Percentiles rank a stretch among this genome's conserved stretches.
Conservation (phyloP, 2,113 vertebrate species). For the Rhineura floridana region DNA sequence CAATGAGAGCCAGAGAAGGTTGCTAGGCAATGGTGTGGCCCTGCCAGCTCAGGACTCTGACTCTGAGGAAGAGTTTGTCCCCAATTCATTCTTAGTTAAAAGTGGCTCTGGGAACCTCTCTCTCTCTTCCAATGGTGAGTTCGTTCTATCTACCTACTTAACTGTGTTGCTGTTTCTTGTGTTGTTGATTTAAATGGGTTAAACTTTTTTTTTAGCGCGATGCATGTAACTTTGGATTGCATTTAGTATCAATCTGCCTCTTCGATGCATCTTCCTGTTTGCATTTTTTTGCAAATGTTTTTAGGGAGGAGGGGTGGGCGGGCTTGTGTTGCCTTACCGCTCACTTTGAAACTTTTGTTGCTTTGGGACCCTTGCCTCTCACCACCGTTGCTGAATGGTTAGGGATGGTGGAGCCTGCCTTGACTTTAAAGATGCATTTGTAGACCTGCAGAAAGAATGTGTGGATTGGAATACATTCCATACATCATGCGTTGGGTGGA, state of each 20-base stretch:
- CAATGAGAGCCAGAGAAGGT: conserved; percentile 95
- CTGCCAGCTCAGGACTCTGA: conserved; percentile 94
- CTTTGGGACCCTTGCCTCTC: not conserved
- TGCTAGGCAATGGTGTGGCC: conserved; percentile 95
- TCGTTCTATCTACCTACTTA: conserved; percentile 72
- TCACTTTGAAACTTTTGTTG: not conserved
- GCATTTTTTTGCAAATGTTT: not conserved
- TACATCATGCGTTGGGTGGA: not conserved
- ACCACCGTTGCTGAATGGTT: not conserved
- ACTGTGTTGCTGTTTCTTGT: not conserved
- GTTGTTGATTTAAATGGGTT: not conserved
- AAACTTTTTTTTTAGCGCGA: not conserved
- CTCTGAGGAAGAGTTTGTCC: conserved; percentile 97
- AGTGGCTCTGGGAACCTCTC: conserved; percentile 92
- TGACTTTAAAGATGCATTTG: not conserved
- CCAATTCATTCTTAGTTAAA: conserved; percentile 97
- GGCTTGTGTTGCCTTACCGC: not conserved
- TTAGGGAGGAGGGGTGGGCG: not conserved
- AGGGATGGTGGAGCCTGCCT: not conserved
- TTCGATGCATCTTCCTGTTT: not conserved
- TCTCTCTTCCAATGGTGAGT: conserved; percentile 92
- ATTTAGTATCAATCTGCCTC: not conserved
- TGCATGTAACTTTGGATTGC: not conserved
- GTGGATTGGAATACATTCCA: not conserved
- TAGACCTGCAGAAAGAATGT: not conserved